Base-by-base conservation (phyloP, 2,797 vertebrate species). In the Bucorvus abyssinicus region DNA sequence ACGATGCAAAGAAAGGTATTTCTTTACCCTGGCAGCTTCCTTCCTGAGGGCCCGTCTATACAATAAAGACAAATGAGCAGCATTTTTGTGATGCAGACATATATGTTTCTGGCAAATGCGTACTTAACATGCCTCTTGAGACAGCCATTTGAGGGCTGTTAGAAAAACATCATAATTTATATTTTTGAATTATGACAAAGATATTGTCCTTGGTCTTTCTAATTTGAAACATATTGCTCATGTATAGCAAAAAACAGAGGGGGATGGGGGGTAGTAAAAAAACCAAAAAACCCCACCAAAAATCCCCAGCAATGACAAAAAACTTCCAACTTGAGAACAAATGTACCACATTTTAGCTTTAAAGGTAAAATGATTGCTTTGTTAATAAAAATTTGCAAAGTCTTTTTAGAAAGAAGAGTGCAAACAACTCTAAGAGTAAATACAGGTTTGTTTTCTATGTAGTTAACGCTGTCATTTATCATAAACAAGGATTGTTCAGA, bases 281-380 rank as follows among this genome's bases (percentile, higher is more conserved):
- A 49, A 16, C 15, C 36, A 20, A 55, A 38, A 40, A 50, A 1
- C 0, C 2, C 2, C 1, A 21, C 12, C 3, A 49, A 26, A 91
- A 86, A 27, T 44, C 7, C 17, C 5, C 3, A 82, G 2, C 2
- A 89, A 57, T 29, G 5, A 30, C 5, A 64, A 50, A 90, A 29
- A 6, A 32, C 17, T 81, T 0, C 0, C 50, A 13, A 4, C 4
- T 74, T 84, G 32, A 74, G 14, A 74, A 70, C 16, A 76, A 65
- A 64, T 6, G 4, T 34, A 12, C 24, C 42, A 64, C 2, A 18
- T 53, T 81, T 84, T 50, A 81, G 3, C 10, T 12, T 44, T 47
- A 63, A 74, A 87, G 11, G 12, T 47, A 56, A 87, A 96, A 69
- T 38, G 3, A 5, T 64, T 2, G 2, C 15, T 4, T 1, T 47